Base-by-base conservation (phyloP, 2,797 vertebrate species). In the Odontamblyopus lacepedii region DNA sequence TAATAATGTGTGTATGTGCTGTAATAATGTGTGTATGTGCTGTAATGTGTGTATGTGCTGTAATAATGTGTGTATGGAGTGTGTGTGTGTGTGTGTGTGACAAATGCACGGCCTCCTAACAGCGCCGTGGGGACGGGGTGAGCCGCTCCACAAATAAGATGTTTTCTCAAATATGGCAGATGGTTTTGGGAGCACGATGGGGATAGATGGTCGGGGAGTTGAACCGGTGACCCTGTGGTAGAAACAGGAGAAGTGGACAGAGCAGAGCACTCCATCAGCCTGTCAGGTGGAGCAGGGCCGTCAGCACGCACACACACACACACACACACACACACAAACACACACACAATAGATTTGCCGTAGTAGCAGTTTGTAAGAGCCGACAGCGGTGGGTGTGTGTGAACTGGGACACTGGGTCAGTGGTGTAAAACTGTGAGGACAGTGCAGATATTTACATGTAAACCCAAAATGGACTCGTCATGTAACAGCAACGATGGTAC, bases 71-170 rank as follows among this genome's bases (percentile, higher is more conserved):
- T 38, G 35, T 44, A 41, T 41, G 38, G 0, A 11, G 7, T n/a
- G n/a, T n/a, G n/a, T n/a, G n/a, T n/a, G n/a, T 44, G 11, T 13
- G 7, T 38, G 35, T 38, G 8, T 38, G 35, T 44, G 41, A 44
- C 41, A 44, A 44, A 44, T 44, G 41, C 38, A 12, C 38, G 11
- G 11, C 83, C 73, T 72, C 78, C 79, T 91, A 87, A 92, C 84
- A 69, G 70, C 71, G 77, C 69, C 4, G 6, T 18, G 66, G 64
- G 79, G 62, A 56, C 23, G 35, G 70, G 64, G 81, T 85, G 72
- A 78, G 29, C 29, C 27, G 59, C 59, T 7, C 27, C 27, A 13
- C 72, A 69, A 27, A 78, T 63, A 83, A 71, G 75, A 81, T 18
- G 9, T 80, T 82, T 89, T 82, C 88, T 80, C 63, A 72, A 78